Evolutionary conservation across 2,113 vertebrate genomes (phyloP).

Genomic region (Nicator chloris): DNA sequence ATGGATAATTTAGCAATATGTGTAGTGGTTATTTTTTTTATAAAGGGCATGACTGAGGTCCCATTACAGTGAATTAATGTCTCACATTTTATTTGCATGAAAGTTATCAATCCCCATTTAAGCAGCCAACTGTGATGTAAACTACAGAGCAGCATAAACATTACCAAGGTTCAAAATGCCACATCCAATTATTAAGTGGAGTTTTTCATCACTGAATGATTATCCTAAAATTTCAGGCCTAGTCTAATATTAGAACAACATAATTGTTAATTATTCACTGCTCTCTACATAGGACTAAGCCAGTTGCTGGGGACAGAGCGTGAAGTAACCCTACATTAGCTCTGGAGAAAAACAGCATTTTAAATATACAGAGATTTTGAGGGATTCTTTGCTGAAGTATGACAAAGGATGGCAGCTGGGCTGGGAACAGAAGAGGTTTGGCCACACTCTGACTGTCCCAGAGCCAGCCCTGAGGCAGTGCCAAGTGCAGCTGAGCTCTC

Average conservation of each 20-base stretch:
- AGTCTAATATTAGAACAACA: not conserved
- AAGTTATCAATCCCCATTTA: not conserved
- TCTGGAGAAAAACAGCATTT: not conserved
- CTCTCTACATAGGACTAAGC: not conserved
- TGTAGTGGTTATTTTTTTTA: not conserved
- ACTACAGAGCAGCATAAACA: not conserved
- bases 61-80: not conserved
- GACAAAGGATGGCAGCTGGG: not conserved
- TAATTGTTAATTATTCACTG: not conserved
- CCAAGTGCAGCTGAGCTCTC: not conserved
- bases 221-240: not conserved
- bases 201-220: not conserved
- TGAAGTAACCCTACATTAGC: not conserved
- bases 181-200: not conserved
- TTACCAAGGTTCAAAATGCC: not conserved
- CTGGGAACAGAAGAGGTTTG: not conserved
- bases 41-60: not conserved
- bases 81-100: not conserved
- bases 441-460: accelerated
- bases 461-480: not conserved
- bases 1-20: not conserved
- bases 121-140: not conserved
- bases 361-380: not conserved
- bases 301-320: not conserved
- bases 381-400: not conserved